These are phyloP conservation scores for Motacilla tschutschensis DNA, from an alignment of 2,113 vertebrate species.

Conservation along the genomic window DNA sequence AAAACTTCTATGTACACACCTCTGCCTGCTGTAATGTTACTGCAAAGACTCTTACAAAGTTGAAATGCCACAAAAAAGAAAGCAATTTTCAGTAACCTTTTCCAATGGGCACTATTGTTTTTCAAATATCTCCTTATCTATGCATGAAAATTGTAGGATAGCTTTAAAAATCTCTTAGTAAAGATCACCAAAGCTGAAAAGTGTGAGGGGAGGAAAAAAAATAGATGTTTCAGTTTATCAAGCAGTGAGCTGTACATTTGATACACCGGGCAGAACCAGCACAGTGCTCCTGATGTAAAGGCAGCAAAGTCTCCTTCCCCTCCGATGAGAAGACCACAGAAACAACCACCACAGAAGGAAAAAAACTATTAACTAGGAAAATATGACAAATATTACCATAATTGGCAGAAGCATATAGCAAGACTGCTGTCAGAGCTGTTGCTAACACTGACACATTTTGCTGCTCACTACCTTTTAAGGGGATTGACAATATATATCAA, in stretches of 20 bases:
- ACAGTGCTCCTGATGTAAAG: background rate
- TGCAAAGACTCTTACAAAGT: background rate
- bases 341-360: background rate
- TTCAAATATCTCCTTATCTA: background rate
- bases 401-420: slow-evolving; percentile 2
- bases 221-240: background rate
- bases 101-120: background rate
- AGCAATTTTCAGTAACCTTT: background rate
- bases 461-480: slow-evolving; percentile 16
- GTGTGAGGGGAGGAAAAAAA: fast-evolving
- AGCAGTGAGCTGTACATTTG: background rate
- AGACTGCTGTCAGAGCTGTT: background rate
- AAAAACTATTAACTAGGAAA: slow-evolving; percentile 33
- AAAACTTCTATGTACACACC: background rate
- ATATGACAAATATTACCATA: slow-evolving; percentile 40
- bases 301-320: background rate
- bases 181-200: background rate
- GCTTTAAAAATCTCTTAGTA: background rate
- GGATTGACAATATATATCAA: background rate
- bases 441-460: background rate
- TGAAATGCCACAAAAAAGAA: background rate
- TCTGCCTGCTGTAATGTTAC: background rate
- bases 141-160: background rate
- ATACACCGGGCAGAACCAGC: background rate
- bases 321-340: background rate